Percentiles rank a stretch among this genome's conserved stretches.
Conservation (phyloP, 2,797 vertebrate species). For the Semaprochilodus insignis region DNA sequence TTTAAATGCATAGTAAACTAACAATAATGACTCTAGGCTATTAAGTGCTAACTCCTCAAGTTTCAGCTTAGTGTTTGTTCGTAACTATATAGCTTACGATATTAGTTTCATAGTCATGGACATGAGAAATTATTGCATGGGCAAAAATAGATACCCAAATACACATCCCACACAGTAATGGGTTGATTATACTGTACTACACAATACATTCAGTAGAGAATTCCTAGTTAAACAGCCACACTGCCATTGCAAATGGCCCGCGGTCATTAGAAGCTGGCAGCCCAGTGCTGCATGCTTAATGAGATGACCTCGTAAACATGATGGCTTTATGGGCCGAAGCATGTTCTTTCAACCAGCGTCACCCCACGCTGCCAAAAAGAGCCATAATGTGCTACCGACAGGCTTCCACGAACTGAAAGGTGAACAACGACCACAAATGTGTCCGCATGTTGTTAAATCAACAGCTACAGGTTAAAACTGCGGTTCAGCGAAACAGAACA, state of each 20-base stretch:
- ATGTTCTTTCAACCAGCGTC: constrained; percentile 53
- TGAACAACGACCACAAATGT: not conserved
- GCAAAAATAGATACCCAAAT: not conserved
- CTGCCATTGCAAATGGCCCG: constrained; percentile 57
- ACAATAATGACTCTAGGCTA: not conserved
- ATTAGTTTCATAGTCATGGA: not conserved
- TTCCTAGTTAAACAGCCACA: constrained; percentile 55
- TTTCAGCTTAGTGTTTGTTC: not conserved
- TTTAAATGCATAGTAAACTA: not conserved
- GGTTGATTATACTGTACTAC: not conserved
- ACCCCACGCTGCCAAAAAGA: constrained; percentile 11
- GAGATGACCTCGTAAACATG: constrained; percentile 65
- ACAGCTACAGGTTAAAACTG: constrained; percentile 30
- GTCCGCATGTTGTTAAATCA: constrained; percentile 11
- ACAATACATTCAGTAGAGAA: not conserved
- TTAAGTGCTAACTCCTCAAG: too few relatives aligned
- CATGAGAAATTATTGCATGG: not conserved
- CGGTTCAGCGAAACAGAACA: not conserved
- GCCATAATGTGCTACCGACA: not conserved
- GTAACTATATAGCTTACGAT: too few relatives aligned
- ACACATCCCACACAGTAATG: too few relatives aligned
- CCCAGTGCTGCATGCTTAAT: constrained; percentile 62
- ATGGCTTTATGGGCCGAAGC: constrained; percentile 66
- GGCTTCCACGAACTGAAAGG: not conserved
- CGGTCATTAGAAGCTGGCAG: constrained; percentile 68